Percentiles rank a stretch among this genome's conserved stretches.
phyloP scores from a whole-genome alignment of 2,888 invertebrate genomes.

The Lasioglossum marginatum region DNA sequence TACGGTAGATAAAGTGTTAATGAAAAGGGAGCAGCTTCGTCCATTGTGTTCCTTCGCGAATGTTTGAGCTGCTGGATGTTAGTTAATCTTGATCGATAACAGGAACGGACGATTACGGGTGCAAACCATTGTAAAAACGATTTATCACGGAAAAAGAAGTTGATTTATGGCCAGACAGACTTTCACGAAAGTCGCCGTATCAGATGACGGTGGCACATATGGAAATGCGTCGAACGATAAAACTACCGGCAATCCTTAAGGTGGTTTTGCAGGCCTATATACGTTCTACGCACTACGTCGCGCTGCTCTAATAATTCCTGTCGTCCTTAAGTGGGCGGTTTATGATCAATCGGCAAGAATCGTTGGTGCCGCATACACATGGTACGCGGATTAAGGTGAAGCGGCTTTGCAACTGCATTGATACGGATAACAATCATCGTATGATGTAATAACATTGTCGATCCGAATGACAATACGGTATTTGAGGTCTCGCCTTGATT shows the following conservation, averaged over 20 bases:
- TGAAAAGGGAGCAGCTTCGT: neutral
- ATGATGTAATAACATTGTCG: slow-evolving; percentile 28
- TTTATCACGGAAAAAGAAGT: slow-evolving; percentile 47
- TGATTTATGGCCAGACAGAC: slow-evolving; percentile 48
- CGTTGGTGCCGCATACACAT: neutral
- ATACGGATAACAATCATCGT: slow-evolving; percentile 26
- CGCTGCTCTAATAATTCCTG: neutral
- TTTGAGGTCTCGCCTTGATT: neutral
- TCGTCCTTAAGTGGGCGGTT: neutral
- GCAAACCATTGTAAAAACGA: slow-evolving; percentile 51
- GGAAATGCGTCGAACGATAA: slow-evolving; percentile 57
- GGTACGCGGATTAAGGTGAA: neutral
- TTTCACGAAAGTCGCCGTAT: slow-evolving; percentile 56
- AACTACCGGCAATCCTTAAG: slow-evolving; percentile 30
- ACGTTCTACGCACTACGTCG: neutral
- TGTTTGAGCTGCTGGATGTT: neutral
- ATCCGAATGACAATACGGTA: slow-evolving; percentile 1
- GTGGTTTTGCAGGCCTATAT: slow-evolving; percentile 21
- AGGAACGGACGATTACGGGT: slow-evolving; percentile 48
- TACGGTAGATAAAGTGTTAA: neutral
- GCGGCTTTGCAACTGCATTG: neutral
- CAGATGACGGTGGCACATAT: slow-evolving; percentile 65
- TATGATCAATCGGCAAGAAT: neutral
- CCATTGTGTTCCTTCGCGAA: slow-evolving; percentile 9
- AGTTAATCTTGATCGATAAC: slow-evolving; percentile 42